Percentiles rank a stretch among this genome's conserved stretches.
Evolutionary conservation across 2,888 invertebrate species (phyloP).

Genomic region (Eilema sororculum): DNA sequence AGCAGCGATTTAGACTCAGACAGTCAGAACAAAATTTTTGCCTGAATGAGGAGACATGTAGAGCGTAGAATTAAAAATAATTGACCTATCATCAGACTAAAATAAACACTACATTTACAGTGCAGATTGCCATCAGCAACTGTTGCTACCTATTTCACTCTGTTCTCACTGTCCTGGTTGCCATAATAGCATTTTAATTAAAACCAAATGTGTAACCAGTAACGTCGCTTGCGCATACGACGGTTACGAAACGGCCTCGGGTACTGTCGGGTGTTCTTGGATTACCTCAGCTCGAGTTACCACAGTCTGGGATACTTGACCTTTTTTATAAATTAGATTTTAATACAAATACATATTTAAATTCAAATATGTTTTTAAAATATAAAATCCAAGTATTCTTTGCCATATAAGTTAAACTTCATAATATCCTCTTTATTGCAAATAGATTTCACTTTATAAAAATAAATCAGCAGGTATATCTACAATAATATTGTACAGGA

Average conservation of each 20-base stretch:
- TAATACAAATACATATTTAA: no score
- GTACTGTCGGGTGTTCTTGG: slow-evolving; percentile 33
- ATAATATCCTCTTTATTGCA: slow-evolving; percentile 38
- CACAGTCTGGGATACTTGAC: slow-evolving; percentile 38
- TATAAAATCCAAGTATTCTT: slow-evolving; percentile 42
- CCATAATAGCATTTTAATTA: slow-evolving; percentile 44
- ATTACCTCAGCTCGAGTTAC: slow-evolving; percentile 43
- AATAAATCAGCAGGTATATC: not conserved
- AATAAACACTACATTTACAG: slow-evolving; percentile 22
- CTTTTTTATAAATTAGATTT: slow-evolving; percentile 13
- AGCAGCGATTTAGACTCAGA: no score
- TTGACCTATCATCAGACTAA: not conserved
- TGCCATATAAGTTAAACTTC: slow-evolving; percentile 40
- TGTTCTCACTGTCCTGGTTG: slow-evolving; percentile 21
- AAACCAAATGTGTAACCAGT: slow-evolving; percentile 34
- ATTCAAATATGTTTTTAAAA: no score
- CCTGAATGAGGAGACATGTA: not conserved
- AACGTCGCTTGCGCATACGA: slow-evolving; percentile 26
- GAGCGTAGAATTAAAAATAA: not conserved
- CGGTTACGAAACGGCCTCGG: slow-evolving; percentile 43
- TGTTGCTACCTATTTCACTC: slow-evolving; percentile 23
- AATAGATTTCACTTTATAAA: slow-evolving; percentile 9
- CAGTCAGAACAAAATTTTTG: no score
- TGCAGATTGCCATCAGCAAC: slow-evolving; percentile 24
- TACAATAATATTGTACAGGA: not conserved